Base-by-base conservation (phyloP, 2,888 invertebrate species). In the Cataglyphis cursor region DNA sequence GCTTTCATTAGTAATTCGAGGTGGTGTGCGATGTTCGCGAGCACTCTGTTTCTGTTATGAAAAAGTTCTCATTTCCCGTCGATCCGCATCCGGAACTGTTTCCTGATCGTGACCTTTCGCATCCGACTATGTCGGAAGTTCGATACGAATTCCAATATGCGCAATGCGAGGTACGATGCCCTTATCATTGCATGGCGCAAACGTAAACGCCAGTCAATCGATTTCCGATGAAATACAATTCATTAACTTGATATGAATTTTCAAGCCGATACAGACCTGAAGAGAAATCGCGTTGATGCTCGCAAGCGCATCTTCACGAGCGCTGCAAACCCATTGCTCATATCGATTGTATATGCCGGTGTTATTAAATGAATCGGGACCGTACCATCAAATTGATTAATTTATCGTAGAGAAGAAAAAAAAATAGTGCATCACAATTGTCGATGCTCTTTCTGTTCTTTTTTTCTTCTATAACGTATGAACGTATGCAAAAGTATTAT, bases 191-290 rank as follows among this genome's bases (percentile, higher is more conserved):
- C 38, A 35, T 18, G 44, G 18, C 4, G n/a, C 38, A 21, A 76
- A 59, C 15, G 64, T 35, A 44, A 65, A 48, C 24, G 59, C 61
- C 54, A 41, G 51, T 61, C 72, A 44, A 66, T 65, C 66, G 81
- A 59, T 82, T 75, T 82, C 65, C 66, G 57, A 82, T 82, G 66
- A 82, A 82, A 65, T 59, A 76, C 81, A 75, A 76, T 75, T 76
- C 48, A 24, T 66, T 64, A 65, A 65, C 81, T 57, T 44, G 64
- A 65, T 65, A 59, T 44, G 38, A 76, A 57, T 76, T 75, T 51
- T 51, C 51, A 48, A 54, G 54, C 54, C 28, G 54, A 28, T 68
- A 59, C 73, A 72, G n/a, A 51, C 24, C 73, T 80, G 31, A 80
- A 73, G 59, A 73, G 78, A 24, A 72, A 73, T 80, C 73, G 15